phyloP scores from a whole-genome alignment of 2,888 invertebrate species.

The Cataglyphis rosenhaueri region DNA sequence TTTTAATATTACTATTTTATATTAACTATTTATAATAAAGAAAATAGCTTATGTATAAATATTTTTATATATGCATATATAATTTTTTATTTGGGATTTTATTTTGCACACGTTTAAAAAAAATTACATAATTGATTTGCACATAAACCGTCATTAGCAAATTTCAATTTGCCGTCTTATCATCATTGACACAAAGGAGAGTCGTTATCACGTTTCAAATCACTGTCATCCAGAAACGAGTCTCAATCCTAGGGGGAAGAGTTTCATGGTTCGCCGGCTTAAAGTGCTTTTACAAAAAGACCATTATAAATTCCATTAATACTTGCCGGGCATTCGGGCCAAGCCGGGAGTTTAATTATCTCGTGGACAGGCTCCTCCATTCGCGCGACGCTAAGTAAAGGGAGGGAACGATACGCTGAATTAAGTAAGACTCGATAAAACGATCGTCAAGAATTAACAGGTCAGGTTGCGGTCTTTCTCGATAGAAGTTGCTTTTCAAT shows the following conservation, averaged over 20 bases:
- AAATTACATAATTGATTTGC: slow-evolving; percentile 2
- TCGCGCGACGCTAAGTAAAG: slow-evolving; percentile 58
- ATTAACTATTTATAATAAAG: too few species aligned
- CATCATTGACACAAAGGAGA: slow-evolving; percentile 19
- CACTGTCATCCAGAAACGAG: slow-evolving; percentile 31
- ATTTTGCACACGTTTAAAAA: not conserved
- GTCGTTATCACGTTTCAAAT: slow-evolving; percentile 52
- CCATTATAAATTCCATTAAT: slow-evolving; percentile 82
- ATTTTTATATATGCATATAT: too few species aligned
- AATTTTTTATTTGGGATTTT: too few species aligned
- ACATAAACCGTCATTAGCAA: not conserved
- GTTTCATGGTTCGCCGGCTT: slow-evolving; percentile 38
- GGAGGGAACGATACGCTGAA: slow-evolving; percentile 71
- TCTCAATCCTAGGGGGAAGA: not conserved
- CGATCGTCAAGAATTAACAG: slow-evolving; percentile 74
- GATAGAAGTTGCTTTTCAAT: slow-evolving; percentile 63
- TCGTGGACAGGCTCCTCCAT: slow-evolving; percentile 49
- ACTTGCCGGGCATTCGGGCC: slow-evolving; percentile 73
- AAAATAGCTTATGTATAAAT: too few species aligned
- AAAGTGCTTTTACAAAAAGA: slow-evolving; percentile 73
- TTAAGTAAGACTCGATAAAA: slow-evolving; percentile 76
- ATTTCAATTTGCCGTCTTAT: slow-evolving; percentile 10
- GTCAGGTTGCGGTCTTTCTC: slow-evolving; percentile 15
- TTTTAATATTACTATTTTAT: not conserved
- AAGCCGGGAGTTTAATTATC: slow-evolving; percentile 79